Conservation (phyloP, 2,888 invertebrate genomes). For the Phalera bucephala region DNA sequence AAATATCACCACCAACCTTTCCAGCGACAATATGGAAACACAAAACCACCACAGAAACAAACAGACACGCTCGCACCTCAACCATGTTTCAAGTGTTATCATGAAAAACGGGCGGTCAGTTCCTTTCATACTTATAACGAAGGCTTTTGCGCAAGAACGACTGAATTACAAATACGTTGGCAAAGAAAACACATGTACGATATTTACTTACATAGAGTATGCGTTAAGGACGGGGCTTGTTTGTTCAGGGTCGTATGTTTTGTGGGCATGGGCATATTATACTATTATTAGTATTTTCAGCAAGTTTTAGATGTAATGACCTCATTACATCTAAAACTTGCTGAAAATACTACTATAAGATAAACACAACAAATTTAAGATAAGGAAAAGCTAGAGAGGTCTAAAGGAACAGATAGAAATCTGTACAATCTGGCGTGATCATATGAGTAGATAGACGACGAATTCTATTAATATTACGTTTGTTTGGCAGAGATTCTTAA, state of each 20-base stretch:
- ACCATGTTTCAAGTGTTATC: conserved; percentile 63
- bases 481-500: too few relatives aligned
- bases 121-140: conserved; percentile 68
- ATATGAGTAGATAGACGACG: too few relatives aligned
- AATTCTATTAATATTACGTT: too few relatives aligned
- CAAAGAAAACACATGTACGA: conserved; percentile 44
- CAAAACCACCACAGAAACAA: conserved; percentile 52
- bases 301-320: too few relatives aligned
- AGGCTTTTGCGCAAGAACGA: conserved; percentile 60
- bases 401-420: too few relatives aligned
- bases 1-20: conserved; percentile 55
- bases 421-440: too few relatives aligned
- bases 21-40: conserved; percentile 45
- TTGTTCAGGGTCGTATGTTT: conserved; percentile 10
- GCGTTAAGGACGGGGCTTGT: conserved; percentile 15
- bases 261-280: background rate
- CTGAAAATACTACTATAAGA: too few relatives aligned
- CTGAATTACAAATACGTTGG: conserved; percentile 55
- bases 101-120: conserved; percentile 53
- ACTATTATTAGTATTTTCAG: background rate
- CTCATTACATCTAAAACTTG: too few relatives aligned
- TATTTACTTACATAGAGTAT: conserved; percentile 21
- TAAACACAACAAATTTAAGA: too few relatives aligned
- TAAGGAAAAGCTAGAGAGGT: too few relatives aligned
- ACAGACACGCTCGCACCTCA: conserved; percentile 51